A percentile compares a stretch with the other conserved stretches of the same genome.
Conservation (phyloP, 2,888 invertebrate species). For the Tipula helvola region DNA sequence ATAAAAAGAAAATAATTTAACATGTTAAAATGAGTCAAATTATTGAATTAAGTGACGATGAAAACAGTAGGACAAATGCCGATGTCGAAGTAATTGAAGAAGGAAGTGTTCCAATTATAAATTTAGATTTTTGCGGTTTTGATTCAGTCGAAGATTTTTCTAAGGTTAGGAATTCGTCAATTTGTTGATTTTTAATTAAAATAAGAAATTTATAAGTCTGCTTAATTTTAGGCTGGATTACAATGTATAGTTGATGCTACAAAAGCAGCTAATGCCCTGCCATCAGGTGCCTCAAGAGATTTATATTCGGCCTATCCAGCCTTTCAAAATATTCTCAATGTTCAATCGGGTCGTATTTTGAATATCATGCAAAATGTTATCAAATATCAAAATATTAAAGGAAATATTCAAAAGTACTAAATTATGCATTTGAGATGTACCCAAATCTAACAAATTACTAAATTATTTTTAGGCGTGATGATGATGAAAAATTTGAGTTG, state of each 20-base stretch:
- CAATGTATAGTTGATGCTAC: slow-evolving; percentile 52
- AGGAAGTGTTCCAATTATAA: slow-evolving; percentile 13
- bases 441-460: too few relatives aligned
- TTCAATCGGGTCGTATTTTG: slow-evolving; percentile 51
- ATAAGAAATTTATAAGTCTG: background rate
- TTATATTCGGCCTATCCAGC: slow-evolving; percentile 64
- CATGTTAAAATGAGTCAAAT: background rate
- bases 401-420: slow-evolving; percentile 39
- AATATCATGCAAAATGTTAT: slow-evolving; percentile 44
- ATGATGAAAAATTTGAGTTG: slow-evolving; percentile 60
- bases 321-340: slow-evolving; percentile 52
- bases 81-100: background rate
- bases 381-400: slow-evolving; percentile 41
- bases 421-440: background rate
- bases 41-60: background rate
- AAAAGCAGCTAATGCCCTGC: slow-evolving; percentile 57
- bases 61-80: background rate
- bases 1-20: background rate
- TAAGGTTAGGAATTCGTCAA: slow-evolving; percentile 21
- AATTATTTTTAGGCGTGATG: slow-evolving; percentile 30
- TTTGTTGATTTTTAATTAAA: background rate
- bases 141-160: slow-evolving; percentile 24
- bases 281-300: slow-evolving; percentile 55
- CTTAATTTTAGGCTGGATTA: slow-evolving; percentile 37
- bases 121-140: slow-evolving; percentile 14